Evolutionary conservation across 1,140 invertebrate genomes (phyloP).

Genomic region (Onthophagus taurus): DNA sequence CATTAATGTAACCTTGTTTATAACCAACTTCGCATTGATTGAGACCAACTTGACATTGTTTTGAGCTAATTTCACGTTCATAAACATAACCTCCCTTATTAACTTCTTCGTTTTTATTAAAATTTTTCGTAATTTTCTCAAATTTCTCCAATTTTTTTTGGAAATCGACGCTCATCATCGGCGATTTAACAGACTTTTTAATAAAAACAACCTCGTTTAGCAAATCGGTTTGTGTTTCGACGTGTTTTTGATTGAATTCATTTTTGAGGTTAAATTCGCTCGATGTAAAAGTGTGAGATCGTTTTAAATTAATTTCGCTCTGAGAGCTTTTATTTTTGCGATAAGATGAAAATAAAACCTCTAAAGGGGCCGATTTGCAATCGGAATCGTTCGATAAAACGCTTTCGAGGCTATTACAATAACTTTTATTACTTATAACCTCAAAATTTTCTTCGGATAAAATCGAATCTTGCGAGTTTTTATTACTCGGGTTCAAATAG

Average conservation of each 20-base stretch:
- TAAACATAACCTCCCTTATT: too few species aligned
- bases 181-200: conserved; percentile 21
- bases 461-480: conserved; percentile 65
- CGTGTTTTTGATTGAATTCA: conserved; percentile 25
- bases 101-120: background rate
- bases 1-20: too few species aligned
- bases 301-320: conserved; percentile 3
- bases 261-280: background rate
- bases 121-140: conserved; percentile 17
- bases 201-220: conserved; percentile 29
- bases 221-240: conserved; percentile 35
- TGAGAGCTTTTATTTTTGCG: background rate
- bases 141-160: conserved; percentile 35
- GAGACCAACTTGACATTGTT: too few species aligned
- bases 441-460: conserved; percentile 60
- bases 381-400: conserved; percentile 68
- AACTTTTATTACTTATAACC: conserved; percentile 45
- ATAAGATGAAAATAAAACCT: conserved; percentile 49
- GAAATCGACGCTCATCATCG: conserved; percentile 32
- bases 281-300: conserved; percentile 14
- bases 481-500: conserved; percentile 48
- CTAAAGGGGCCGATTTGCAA: conserved; percentile 64
- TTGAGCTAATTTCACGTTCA: too few species aligned
- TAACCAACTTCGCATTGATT: too few species aligned
- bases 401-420: conserved; percentile 67